phyloP scores from a whole-genome alignment of 2,113 vertebrate species.

The Pterocles burchelli region DNA sequence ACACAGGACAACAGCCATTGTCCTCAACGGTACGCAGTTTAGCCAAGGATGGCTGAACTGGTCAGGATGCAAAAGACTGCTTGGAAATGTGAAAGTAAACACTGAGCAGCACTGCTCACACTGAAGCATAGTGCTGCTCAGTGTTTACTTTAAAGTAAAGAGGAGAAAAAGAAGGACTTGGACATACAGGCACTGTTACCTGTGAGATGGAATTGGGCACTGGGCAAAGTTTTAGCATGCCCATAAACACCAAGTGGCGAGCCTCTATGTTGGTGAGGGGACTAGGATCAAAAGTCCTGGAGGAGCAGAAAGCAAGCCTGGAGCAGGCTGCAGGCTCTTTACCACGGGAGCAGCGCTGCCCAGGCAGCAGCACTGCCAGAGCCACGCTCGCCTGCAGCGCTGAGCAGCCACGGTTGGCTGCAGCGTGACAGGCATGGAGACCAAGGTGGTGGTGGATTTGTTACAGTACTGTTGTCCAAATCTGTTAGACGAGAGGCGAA shows the following conservation, averaged over 20 bases:
- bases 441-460: conserved; percentile 36
- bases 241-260: neutral
- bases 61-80: neutral
- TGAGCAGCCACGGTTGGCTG: neutral
- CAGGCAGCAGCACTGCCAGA: conserved; percentile 5
- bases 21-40: neutral
- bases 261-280: neutral
- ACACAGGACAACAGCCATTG: conserved; percentile 39
- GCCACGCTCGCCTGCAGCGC: neutral
- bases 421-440: conserved; percentile 49
- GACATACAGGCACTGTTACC: neutral
- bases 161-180: neutral
- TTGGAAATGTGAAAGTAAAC: neutral
- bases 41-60: neutral
- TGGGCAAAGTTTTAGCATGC: neutral
- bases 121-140: too few relatives aligned
- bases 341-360: neutral
- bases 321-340: neutral
- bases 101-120: neutral
- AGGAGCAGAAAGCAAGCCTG: neutral
- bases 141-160: too few relatives aligned
- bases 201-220: neutral
- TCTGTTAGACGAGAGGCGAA: neutral
- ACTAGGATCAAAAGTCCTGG: neutral
- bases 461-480: conserved; percentile 19